phyloP scores from a whole-genome alignment of 2,797 vertebrate genomes.

The Gambusia yucatana region DNA sequence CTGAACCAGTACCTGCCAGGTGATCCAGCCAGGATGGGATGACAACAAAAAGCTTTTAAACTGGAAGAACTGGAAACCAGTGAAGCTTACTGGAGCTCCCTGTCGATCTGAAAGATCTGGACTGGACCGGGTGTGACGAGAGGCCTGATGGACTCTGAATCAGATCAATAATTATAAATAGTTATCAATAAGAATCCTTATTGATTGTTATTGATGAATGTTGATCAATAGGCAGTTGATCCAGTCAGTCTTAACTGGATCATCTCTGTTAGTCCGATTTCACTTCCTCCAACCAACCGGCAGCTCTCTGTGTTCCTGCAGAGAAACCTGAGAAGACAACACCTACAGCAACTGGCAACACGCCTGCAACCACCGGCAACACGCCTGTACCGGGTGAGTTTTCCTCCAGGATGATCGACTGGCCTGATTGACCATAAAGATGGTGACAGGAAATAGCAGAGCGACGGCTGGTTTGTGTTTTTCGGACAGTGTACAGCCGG shows the following conservation, averaged over 20 bases:
- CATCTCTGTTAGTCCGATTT: neutral
- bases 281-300: neutral
- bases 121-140: neutral
- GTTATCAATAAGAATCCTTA: neutral
- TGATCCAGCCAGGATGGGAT: neutral
- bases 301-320: neutral
- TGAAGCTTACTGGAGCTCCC: neutral
- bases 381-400: constrained; percentile 23
- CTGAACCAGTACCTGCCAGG: neutral
- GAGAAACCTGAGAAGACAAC: neutral
- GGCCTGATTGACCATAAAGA: too few species aligned
- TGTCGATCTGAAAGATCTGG: neutral
- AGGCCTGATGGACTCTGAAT: neutral
- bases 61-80: neutral
- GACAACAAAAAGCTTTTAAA: neutral
- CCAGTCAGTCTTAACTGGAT: too few species aligned
- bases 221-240: neutral
- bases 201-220: too few species aligned
- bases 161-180: neutral
- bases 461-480: too few species aligned
- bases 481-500: too few species aligned
- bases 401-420: neutral
- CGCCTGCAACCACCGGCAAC: too few species aligned
- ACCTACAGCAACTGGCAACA: too few species aligned
- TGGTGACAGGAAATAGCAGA: too few species aligned